Base-by-base conservation (phyloP, 2,113 vertebrate genomes). In the Mormyrus iriodes region DNA sequence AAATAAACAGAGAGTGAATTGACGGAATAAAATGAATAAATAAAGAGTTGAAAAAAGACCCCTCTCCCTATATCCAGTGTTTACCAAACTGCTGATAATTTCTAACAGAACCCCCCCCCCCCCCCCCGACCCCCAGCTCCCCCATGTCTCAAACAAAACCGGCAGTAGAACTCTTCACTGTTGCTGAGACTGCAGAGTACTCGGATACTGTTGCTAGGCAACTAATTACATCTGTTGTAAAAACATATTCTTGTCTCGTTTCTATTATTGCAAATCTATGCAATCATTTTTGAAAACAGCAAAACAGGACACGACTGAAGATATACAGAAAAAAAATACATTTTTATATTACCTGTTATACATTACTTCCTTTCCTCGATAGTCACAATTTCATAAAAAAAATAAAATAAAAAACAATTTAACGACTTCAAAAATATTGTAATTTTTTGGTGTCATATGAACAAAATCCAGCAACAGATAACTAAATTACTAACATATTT, bases 221-320 rank as follows among this genome's bases (percentile, higher is more conserved):
- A 89, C 90, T 89, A 88, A 90, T 90, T 83, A 90, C 52, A 87
- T 79, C 89, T 89, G 85, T 76, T 88, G 85, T 82, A 87, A 85
- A 86, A 87, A 82, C 49, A 52, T 13, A 88, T 82, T 90, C 44
- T 76, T 89, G 46, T 49, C 10, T 52, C 53, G 55, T 86, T 58
- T 52, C 31, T 31, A 83, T 82, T 27, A 61, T n/a, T 73, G 65
- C 86, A 90, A 82, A 48, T 31, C 53, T 61, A 46, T 73, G 49
- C 69, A 48, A 15, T 82, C 3, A 3, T 51, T 51, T 73, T 31
- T 84, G 2, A 46, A 10, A 39, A 84, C 44, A 84, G 82, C 12
- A 8, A 44, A 84, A 84, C 1, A 42, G 10, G 24, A 44, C 4
- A 35, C 53, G 3, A 53, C 46, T 24, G 9, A 73, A 53, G 51